A percentile compares a stretch with the other conserved stretches of the same genome.
These are phyloP conservation scores for Helleia helle DNA, from an alignment of 2,888 invertebrate genomes.

Conservation along the genomic window DNA sequence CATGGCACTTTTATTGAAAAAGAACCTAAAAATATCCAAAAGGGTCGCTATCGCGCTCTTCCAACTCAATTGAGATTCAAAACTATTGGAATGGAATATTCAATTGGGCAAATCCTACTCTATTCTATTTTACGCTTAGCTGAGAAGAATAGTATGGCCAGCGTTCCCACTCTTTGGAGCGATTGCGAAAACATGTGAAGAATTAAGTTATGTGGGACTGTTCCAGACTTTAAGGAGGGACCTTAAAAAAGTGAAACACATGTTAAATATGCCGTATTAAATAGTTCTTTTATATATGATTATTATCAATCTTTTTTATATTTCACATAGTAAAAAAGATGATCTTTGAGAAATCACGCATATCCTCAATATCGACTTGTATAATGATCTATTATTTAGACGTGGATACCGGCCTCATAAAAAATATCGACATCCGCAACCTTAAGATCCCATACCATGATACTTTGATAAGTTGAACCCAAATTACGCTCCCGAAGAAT, in stretches of 20 bases:
- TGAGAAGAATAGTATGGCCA: conserved; percentile 19
- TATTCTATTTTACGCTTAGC: conserved; percentile 18
- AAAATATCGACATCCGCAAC: not conserved
- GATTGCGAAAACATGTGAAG: not conserved
- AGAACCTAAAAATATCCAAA: conserved; percentile 5
- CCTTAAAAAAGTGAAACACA: too few species aligned
- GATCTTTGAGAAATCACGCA: too few species aligned
- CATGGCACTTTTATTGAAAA: conserved; percentile 2
- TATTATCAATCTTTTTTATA: too few species aligned
- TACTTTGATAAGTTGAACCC: conserved; percentile 4
- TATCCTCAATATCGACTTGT: not conserved
- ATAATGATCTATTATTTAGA: too few species aligned
- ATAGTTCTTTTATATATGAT: too few species aligned
- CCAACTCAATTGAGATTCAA: conserved; percentile 13
- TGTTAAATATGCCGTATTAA: too few species aligned
- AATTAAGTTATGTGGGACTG: too few species aligned
- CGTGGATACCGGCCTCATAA: not conserved
- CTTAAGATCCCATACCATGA: not conserved
- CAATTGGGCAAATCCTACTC: conserved; percentile 20
- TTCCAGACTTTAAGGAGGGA: too few species aligned
- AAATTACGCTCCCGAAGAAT: too few species aligned
- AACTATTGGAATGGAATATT: conserved; percentile 21
- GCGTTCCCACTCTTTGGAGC: too few species aligned
- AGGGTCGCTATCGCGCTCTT: conserved; percentile 5
- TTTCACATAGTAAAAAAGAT: too few species aligned